These are phyloP conservation scores for Coleophora flavipennella DNA, from an alignment of 2,888 invertebrate genomes.

Conservation along the genomic window DNA sequence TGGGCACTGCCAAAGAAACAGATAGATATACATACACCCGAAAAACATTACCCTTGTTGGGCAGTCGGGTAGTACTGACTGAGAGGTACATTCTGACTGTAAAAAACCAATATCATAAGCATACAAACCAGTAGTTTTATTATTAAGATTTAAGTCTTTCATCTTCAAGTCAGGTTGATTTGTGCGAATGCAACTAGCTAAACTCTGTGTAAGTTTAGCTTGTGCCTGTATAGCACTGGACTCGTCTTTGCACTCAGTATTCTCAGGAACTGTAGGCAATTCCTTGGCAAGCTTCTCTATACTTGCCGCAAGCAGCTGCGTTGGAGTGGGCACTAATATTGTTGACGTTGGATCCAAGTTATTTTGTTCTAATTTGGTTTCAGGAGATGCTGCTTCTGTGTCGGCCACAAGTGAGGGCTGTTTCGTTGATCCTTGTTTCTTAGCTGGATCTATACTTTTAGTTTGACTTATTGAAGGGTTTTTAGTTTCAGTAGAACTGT, in stretches of 20 bases:
- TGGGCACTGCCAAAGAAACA: too few species aligned
- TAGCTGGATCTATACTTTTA: conserved; percentile 30
- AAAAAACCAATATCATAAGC: conserved; percentile 1
- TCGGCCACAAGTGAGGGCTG: conserved; percentile 27
- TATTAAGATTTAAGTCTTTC: conserved; percentile 64
- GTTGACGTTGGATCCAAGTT: conserved; percentile 31
- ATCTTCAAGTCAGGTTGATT: conserved; percentile 52
- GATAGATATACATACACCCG: too few species aligned
- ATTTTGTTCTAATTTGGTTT: conserved; percentile 29
- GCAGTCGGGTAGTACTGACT: background rate
- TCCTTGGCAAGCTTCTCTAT: conserved; percentile 59
- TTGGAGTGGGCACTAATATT: conserved; percentile 38
- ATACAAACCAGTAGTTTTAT: conserved; percentile 50
- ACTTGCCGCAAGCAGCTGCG: conserved; percentile 54
- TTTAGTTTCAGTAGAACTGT: conserved; percentile 51
- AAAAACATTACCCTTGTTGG: too few species aligned
- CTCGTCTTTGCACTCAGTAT: conserved; percentile 33
- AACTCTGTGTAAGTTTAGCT: conserved; percentile 58
- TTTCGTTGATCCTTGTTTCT: conserved; percentile 24
- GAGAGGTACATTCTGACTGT: conserved; percentile 2
- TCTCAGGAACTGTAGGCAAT: conserved; percentile 23
- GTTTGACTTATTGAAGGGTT: conserved; percentile 57
- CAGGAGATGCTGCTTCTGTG: conserved; percentile 21
- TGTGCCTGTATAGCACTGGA: conserved; percentile 58
- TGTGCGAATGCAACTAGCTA: conserved; percentile 48